Base-by-base conservation (phyloP, 2,113 vertebrate genomes). In the Hydrolagus affinis region DNA sequence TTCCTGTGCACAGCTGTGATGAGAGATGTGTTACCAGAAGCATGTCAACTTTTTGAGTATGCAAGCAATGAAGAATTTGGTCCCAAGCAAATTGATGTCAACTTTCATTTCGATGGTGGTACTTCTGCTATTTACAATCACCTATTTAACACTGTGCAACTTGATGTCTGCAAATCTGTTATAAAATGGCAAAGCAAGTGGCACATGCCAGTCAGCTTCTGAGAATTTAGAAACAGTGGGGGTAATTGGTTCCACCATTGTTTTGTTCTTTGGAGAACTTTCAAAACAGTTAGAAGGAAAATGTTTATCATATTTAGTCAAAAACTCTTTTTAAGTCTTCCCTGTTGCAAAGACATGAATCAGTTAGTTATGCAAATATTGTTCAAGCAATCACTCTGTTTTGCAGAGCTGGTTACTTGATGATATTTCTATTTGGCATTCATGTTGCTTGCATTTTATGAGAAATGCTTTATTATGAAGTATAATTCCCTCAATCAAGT, bases 1-100 rank as follows among this genome's bases (percentile, higher is more conserved):
- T 83, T 10, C 85, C 56, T 25, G 44, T 60, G 60, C n/a, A 68
- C 72, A 71, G 30, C 72, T 77, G 70, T 85, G 85, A 87, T 78
- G 57, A 60, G 6, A 44, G 73, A 75, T 23, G 30, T 75, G 73
- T 21, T 44, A 75, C 32, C 32, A 75, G 73, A 75, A 10, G 59
- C 21, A 25, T 78, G 57, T 62, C 23, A 62, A 17, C 57, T 32
- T 10, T 78, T 78, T 25, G n/a, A 60, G 10, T 59, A n/a, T 25
- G 59, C 4, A n/a, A 62, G 28, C 57, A 59, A 23, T 60, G 75
- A 77, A 77, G 44, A 77, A 30, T 72, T 72, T 56, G 75, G 75
- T 25, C 59, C 56, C 57, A 17, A 25, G 76, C 76, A 62, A 59
- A 25, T 78, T 77, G 19, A 44, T 77, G 44, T 57, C 32, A 77